Base-by-base conservation (phyloP, 2,797 vertebrate genomes). In the Acridotheres tristis region DNA sequence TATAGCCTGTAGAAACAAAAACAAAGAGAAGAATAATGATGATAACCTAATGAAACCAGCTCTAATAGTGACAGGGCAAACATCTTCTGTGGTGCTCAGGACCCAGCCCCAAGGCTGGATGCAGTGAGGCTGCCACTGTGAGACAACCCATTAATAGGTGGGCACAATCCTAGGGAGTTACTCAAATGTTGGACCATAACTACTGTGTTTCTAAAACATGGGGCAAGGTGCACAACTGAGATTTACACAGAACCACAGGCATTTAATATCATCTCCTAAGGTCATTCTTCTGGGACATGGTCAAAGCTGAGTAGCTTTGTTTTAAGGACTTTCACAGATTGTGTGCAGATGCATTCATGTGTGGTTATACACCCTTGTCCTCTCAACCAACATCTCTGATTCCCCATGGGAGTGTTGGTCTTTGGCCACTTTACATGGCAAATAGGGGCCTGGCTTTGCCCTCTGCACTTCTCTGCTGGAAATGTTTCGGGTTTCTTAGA, bases 81-180 rank as follows among this genome's bases (percentile, higher is more conserved):
- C 0, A 1, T 13, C 26, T 16, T 13, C 26, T 16, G 2, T 29
- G 51, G 25, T 55, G 13, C 20, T 62, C 16, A 77, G 30, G 30
- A 62, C 4, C 8, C 14, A 43, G 12, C 7, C 40, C 11, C 3
- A 16, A 36, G 30, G 4, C 30, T 76, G 53, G 19, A 36, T 84
- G 48, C 45, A 32, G 4, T 13, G 57, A 73, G 26, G 21, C 26
- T 50, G 20, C 11, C 20, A 9, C n/a, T 29, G 16, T 53, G 50
- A 86, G 20, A 36, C 20, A 51, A 16, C 11, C 2, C 11, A 22
- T 61, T 16, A 8, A 9, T 4, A 19, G 23, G 14, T 0, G 0
- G 19, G 20, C 1, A 2, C 38, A 42, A 4, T 47, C 54, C 30
- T 53, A 36, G 23, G 50, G 69, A 38, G 92, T 54, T 57, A 30